Evolutionary conservation across 1,140 invertebrate species (phyloP), one percentile per base, ranked within the genome.

Genomic region (Drosophila equinoxialis): DNA sequence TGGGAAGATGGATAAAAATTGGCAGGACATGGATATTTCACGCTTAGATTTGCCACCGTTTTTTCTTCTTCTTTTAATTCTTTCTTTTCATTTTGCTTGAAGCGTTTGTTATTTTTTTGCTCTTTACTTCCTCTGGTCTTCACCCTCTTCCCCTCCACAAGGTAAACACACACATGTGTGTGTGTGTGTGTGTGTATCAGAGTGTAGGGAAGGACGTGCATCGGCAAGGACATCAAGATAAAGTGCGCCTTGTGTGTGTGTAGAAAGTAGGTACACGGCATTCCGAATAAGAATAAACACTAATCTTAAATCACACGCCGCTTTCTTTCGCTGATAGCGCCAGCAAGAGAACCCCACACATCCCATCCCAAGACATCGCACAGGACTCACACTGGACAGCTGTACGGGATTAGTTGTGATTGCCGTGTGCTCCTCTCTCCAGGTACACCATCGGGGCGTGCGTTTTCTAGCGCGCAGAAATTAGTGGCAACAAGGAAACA

Each of bases 1-100:
- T 72, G 65, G 80, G 75, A 75, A 57, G 54, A 65, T 33, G 65
- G 58, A 8, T 51, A 20, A 51, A 51, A 51, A 51, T 51, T 51
- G 23, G 37, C 54, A 64, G 62, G 64, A 62, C 14, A 64, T 57
- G 13, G 33, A 65, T 57, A 70, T 81, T 84, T 84, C 81, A 84
- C 81, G 81, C 77, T 84, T 65, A 58, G 69, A 83, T 85, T 86
- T 86, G 82, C 81, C 77, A 85, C 81, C 77, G 72, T 84, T 80
- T 60, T 64, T 8, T 20, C 39, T 65, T 63, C 30, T 10, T 62
- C 37, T 64, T 67, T 35, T 6, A 17, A 64, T 14, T 26, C 30
- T 61, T 48, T 42, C 23, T 37, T 33, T 59, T 30, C 55, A n/a
- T 55, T 62, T 68, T 17, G 42, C 55, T 71, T 41, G 37, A 64